Evolutionary conservation across 2,113 vertebrate species (phyloP), one percentile per base, ranked within the genome.

Genomic region (Montifringilla adamsi): DNA sequence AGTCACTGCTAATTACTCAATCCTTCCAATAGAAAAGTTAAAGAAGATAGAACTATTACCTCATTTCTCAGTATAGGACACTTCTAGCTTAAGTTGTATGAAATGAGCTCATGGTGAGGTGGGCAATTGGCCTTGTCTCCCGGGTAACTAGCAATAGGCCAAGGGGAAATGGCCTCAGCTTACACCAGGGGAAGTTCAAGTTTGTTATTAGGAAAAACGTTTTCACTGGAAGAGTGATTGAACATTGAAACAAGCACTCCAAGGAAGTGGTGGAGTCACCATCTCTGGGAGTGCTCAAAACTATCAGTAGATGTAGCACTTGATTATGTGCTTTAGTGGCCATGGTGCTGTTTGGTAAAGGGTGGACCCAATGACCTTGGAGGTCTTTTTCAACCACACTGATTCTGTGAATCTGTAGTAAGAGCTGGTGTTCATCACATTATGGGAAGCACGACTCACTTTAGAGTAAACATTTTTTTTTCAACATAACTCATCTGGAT

Each of bases 281-380:
- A 27, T 19, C n/a, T 31, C 31, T 43, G 26, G 24, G 52, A 76
- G 7, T 27, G 21, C 33, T 31, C 24, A 31, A 47, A 62, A 47
- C 31, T 41, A 2, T 7, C 9, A 26, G n/a, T 15, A 35, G 21
- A 41, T 0, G 0, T 31, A 26, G 55, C 41, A 11, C 10, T 63
- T 35, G 2, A 8, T 56, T 15, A 13, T 16, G 8, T 8, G 47
- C 26, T 69, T 62, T 69, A 55, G 22, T 62, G 55, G 55, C 17
- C 6, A 1, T 19, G 26, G 30, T 35, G 55, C 17, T 49, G 13
- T 37, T 69, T 84, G 27, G 21, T 33, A 28, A 35, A 76, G 41
- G n/a, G 6, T 49, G n/a, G 9, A 27, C 35, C 16, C 5, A 1
- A 33, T 28, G 52, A 9, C 23, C 18, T 33, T 49, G 49, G 64